These are phyloP conservation scores for Lochmaea capreae DNA, from an alignment of 2,888 invertebrate species.

Conservation along the genomic window DNA sequence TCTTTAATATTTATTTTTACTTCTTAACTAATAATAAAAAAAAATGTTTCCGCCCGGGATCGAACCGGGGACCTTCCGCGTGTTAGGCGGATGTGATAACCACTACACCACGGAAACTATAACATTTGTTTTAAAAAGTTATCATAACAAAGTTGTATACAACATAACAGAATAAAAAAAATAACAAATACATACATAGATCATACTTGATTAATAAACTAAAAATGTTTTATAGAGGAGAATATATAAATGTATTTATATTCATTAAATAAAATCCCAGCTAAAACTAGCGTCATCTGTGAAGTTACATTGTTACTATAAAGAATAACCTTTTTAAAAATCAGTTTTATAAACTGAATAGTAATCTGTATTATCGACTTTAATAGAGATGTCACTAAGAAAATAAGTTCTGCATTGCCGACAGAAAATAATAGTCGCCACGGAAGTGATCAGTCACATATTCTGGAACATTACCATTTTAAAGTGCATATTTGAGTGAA, in stretches of 20 bases:
- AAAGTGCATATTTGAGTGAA: slow-evolving; percentile 46
- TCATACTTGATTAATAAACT: too few species aligned
- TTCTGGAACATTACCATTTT: slow-evolving; percentile 57
- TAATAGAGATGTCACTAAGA: slow-evolving; percentile 9
- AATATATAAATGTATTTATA: neutral
- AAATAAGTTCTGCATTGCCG: slow-evolving; percentile 40
- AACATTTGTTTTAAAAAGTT: too few species aligned
- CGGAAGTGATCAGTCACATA: slow-evolving; percentile 66
- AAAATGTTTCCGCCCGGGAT: slow-evolving; percentile 85
- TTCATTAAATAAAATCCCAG: neutral
- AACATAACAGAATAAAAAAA: too few species aligned
- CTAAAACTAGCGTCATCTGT: neutral
- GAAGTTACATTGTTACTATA: neutral
- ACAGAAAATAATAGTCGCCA: slow-evolving; percentile 53
- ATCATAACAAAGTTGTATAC: too few species aligned
- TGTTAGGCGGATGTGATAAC: slow-evolving; percentile 94
- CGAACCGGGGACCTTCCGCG: slow-evolving; percentile 92
- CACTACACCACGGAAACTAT: slow-evolving; percentile 87
- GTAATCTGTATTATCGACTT: slow-evolving; percentile 18
- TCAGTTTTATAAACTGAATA: neutral
- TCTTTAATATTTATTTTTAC: neutral
- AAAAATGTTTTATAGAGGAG: too few species aligned
- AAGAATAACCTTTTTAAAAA: neutral
- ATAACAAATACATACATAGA: too few species aligned
- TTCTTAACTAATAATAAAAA: slow-evolving; percentile 32